These are phyloP conservation scores for Morpho helenor DNA, from an alignment of 2,888 invertebrate genomes.

Conservation along the genomic window DNA sequence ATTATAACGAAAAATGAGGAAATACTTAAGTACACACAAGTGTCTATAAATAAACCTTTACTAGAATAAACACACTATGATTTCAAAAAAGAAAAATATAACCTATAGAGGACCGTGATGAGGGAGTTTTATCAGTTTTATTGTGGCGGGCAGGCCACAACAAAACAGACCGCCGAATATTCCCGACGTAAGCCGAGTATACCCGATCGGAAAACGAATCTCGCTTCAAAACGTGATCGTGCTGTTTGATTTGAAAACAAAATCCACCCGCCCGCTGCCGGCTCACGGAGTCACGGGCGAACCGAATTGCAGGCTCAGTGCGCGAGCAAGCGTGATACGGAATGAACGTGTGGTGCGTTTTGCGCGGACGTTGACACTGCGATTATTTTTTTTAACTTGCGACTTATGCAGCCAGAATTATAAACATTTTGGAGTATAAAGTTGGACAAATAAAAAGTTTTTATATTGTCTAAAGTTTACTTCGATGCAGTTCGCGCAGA, in stretches of 20 bases:
- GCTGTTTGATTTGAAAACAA: conserved; percentile 73
- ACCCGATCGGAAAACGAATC: conserved; percentile 63
- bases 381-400: conserved; percentile 67
- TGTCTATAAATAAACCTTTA: neutral
- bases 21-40: too few relatives aligned
- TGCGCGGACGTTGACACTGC: conserved; percentile 77
- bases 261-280: conserved; percentile 52
- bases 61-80: neutral
- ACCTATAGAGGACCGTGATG: conserved; percentile 21
- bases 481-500: conserved; percentile 70
- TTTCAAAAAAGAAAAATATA: conserved; percentile 8
- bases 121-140: conserved; percentile 35
- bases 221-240: conserved; percentile 70
- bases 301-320: conserved; percentile 62
- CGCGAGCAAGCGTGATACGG: conserved; percentile 79
- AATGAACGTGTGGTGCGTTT: conserved; percentile 79
- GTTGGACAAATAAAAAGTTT: conserved; percentile 62
- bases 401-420: conserved; percentile 71
- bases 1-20: too few relatives aligned
- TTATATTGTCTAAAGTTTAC: conserved; percentile 54
- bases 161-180: conserved; percentile 54
- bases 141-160: conserved; percentile 40
- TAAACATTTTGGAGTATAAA: conserved; percentile 69
- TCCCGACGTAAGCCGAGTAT: conserved; percentile 46
- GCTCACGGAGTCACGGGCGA: conserved; percentile 39